Conservation (phyloP, 2,113 vertebrate species). For the Typhlomys cinereus region DNA sequence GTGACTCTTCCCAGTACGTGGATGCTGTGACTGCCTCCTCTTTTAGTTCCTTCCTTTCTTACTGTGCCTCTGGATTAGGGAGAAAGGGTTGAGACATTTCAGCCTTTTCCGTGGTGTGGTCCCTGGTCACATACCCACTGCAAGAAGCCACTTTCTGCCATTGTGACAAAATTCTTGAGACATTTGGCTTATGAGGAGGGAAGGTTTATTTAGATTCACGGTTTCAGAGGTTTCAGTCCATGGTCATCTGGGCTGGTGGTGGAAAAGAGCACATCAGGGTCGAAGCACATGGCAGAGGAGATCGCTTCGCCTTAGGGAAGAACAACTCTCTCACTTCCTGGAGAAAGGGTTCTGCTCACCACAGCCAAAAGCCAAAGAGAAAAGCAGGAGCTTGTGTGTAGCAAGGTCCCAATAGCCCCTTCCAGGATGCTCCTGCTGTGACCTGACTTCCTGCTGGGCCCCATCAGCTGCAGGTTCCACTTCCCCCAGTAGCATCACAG, state of each 20-base stretch:
- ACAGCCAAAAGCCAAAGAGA: background rate
- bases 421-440: background rate
- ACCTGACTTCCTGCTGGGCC: background rate
- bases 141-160: background rate
- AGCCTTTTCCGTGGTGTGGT: fast-evolving
- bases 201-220: background rate
- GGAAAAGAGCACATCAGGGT: background rate
- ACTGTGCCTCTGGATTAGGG: background rate
- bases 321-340: background rate
- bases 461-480: background rate
- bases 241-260: background rate
- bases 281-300: background rate
- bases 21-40: background rate
- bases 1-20: too few species aligned
- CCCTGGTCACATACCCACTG: background rate
- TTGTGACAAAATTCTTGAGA: background rate
- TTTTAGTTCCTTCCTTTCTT: background rate
- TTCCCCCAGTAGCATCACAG: background rate
- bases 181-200: background rate
- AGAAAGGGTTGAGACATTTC: background rate
- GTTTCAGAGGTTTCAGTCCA: background rate
- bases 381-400: background rate
- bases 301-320: background rate
- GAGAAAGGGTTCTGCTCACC: background rate
- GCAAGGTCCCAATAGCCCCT: background rate